Evolutionary conservation across 2,113 vertebrate genomes (phyloP), one percentile per base, ranked within the genome.

Genomic region (Corydoras maculifer): DNA sequence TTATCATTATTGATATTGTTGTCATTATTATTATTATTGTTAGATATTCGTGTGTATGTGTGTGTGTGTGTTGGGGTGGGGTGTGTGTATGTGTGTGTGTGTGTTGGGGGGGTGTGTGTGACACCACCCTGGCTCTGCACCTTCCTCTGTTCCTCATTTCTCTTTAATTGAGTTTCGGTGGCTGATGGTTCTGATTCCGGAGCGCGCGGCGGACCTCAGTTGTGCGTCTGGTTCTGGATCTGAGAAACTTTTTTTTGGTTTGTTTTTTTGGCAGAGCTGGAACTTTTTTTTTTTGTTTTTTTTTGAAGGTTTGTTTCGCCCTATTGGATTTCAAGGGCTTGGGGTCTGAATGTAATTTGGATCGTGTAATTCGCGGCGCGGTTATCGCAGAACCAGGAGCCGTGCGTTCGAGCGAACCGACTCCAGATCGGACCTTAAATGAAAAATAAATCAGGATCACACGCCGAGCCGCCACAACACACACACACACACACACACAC

Each of bases 121-220:
- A 25, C 18, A 25, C 18, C 18, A 25, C 18, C 18, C 18, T 25
- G 18, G 65, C 31, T 5, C 30, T 10, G 53, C n/a, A 48, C n/a
- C 9, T 6, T 53, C 49, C 54, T 35, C 83, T 84, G 84, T 77
- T 75, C 79, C 81, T 79, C 25, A 87, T 84, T 83, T 81, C 83
- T 83, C 83, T 88, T 84, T 76, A 83, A 87, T 84, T 75, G 50
- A 72, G 89, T 87, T 84, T 82, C 76, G 75, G 32, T 70, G 13
- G 7, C 62, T 64, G 31, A 65, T 61, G 75, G 69, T 53, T 74
- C 75, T 64, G 25, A 55, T 68, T 72, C 68, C 63, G 65, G 55
- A 67, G 77, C 66, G 73, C 82, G 83, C 85, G 81, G 75, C 64
- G 18, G 48, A 77, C 73, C 77, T 79, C 73, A 77, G 79, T 64